Percentiles rank a stretch among this genome's conserved stretches.
Conservation (phyloP, 1,140 invertebrate genomes). For the Euwallacea fornicatus region DNA sequence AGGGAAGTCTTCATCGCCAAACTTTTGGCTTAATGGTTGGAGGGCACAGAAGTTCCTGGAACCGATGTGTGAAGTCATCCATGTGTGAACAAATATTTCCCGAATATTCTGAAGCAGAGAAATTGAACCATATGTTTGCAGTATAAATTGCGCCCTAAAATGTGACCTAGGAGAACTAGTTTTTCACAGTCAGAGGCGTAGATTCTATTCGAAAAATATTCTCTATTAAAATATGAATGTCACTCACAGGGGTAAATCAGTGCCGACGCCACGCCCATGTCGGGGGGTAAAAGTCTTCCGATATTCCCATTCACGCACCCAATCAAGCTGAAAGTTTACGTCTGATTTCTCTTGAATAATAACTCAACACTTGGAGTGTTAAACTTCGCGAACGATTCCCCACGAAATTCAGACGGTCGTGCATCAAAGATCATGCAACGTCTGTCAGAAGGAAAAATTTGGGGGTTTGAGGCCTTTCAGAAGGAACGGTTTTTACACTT, state of each 20-base stretch:
- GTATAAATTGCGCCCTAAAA: conserved; percentile 20
- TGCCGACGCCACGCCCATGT: conserved; percentile 13
- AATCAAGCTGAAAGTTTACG: conserved; percentile 49
- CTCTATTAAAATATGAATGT: neutral
- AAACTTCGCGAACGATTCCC: conserved; percentile 41
- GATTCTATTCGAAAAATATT: neutral
- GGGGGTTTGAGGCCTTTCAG: no score
- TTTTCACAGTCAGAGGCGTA: conserved; percentile 13
- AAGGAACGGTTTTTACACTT: no score
- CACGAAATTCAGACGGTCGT: conserved; percentile 20
- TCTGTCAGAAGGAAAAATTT: conserved; percentile 11
- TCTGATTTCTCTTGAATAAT: conserved; percentile 51
- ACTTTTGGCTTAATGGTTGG: neutral
- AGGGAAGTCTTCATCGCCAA: neutral
- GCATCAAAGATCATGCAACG: conserved; percentile 23
- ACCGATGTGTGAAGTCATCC: conserved; percentile 12
- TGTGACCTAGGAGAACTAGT: conserved; percentile 10
- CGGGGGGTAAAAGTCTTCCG: conserved; percentile 22
- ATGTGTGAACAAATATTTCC: conserved; percentile 23
- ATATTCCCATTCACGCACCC: conserved; percentile 40
- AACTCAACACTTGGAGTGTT: conserved; percentile 47
- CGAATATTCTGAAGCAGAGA: conserved; percentile 14
- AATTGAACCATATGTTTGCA: conserved; percentile 29
- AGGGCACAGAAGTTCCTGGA: neutral
- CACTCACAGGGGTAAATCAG: neutral